These are phyloP conservation scores for Origma solitaria DNA, from an alignment of 2,113 vertebrate species.

Conservation along the genomic window DNA sequence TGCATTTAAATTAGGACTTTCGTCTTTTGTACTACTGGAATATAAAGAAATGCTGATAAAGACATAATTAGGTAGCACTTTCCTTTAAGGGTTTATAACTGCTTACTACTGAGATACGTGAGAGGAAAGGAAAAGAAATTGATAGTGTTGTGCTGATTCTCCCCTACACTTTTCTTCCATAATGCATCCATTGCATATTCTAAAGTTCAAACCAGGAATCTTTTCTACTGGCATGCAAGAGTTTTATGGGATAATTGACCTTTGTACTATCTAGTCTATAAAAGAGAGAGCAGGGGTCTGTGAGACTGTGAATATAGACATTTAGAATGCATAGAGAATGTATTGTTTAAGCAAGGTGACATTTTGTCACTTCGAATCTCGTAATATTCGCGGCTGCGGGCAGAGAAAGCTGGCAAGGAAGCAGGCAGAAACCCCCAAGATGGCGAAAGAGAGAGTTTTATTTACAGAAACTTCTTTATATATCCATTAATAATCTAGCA, in stretches of 20 bases:
- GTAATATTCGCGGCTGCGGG: no score
- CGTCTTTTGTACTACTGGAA: neutral
- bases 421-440: no score
- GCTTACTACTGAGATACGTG: neutral
- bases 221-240: neutral
- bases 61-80: slow-evolving; percentile 38
- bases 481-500: no score
- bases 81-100: neutral
- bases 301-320: neutral
- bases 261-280: neutral
- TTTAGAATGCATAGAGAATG: neutral
- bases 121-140: neutral
- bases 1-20: slow-evolving; percentile 43
- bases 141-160: neutral
- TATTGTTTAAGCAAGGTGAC: neutral
- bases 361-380: no score
- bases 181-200: neutral
- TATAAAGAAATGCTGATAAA: slow-evolving; percentile 50
- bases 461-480: no score
- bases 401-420: no score
- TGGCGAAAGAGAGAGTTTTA: no score
- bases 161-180: neutral
- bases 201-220: neutral
- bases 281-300: neutral
- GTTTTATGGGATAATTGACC: neutral